These are phyloP conservation scores for Ephialtes manifestator DNA, from an alignment of 2,888 invertebrate species.

Conservation along the genomic window DNA sequence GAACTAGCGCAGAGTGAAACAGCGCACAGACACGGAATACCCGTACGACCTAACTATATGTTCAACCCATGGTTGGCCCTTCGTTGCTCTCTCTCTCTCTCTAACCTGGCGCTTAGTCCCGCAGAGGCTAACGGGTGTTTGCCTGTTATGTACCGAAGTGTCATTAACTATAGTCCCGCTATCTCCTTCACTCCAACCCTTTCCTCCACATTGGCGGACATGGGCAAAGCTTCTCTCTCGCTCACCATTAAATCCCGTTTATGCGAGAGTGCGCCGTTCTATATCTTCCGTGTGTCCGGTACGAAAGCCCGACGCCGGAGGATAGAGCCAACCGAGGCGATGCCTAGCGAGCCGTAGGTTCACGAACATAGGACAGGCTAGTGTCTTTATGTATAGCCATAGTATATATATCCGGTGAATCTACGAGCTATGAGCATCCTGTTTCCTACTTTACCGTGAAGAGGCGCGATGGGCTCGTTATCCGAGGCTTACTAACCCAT, in stretches of 20 bases:
- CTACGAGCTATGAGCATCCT: slow-evolving; percentile 50
- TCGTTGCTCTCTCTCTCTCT: neutral
- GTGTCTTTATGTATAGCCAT: slow-evolving; percentile 15
- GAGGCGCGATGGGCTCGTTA: slow-evolving; percentile 67
- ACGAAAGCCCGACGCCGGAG: slow-evolving; percentile 52
- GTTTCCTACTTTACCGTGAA: slow-evolving; percentile 44
- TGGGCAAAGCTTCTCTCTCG: slow-evolving; percentile 38
- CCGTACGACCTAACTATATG: slow-evolving; percentile 19
- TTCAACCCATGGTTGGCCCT: neutral
- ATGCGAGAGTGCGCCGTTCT: slow-evolving; percentile 65
- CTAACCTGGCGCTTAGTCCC: slow-evolving; percentile 32
- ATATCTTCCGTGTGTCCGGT: slow-evolving; percentile 56
- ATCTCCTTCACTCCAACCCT: slow-evolving; percentile 49
- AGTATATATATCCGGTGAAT: slow-evolving; percentile 41
- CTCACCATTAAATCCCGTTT: slow-evolving; percentile 71
- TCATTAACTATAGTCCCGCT: slow-evolving; percentile 61
- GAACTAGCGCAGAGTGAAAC: slow-evolving; percentile 17
- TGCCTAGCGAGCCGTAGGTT: slow-evolving; percentile 5
- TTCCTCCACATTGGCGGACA: slow-evolving; percentile 13
- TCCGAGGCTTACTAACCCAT: slow-evolving; percentile 71
- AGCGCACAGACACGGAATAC: slow-evolving; percentile 25
- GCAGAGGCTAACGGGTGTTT: slow-evolving; percentile 50
- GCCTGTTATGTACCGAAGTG: slow-evolving; percentile 62
- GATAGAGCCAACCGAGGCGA: slow-evolving; percentile 47
- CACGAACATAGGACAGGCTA: neutral